Base-by-base conservation (phyloP, 2,888 invertebrate species). In the Plemyria rubiginata region DNA sequence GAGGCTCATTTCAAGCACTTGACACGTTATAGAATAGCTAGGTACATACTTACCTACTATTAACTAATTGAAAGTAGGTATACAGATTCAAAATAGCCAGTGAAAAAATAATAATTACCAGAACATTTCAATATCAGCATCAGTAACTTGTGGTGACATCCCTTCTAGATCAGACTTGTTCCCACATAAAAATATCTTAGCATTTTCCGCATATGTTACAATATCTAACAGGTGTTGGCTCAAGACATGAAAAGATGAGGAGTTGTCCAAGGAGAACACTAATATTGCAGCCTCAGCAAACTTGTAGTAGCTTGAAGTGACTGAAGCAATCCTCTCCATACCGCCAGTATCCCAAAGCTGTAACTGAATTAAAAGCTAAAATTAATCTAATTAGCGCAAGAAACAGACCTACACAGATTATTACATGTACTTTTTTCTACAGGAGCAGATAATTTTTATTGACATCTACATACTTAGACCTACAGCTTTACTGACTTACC, bases 331-430 rank as follows among this genome's bases (percentile, higher is more conserved):
- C 75, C 98, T 94, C 88, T 99, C 99, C 97, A 99, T 98, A 53
- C 98, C 98, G 71, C 98, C 98, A 41, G 99, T 99, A 83, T 99
- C 99, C 98, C 98, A 99, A 72, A 99, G 89, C 89, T 98, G 98
- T 67, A 99, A 91, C 98, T 98, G 85, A 78, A 82, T 63, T 73
- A 38, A 46, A 59, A 65, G 32, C 5, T 38, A n/a, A 55, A 55
- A 58, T 51, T 61, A 66, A 64, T 66, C 58, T 60, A 48, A 70
- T 61, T 71, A 64, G 43, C n/a, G n/a, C 29, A 36, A 41, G 8
- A n/a, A 58, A 52, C 13, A 12, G 29, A 45, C 32, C 8, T 29
- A 29, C 29, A 29, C 32, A 6, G 8, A 32, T 32, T 0, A 32
- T 32, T 32, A 8, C 6, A 32, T 32, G 32, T 6, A 5, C 0